Evolutionary conservation across 2,797 vertebrate species (phyloP).

Genomic region (Chaetodon trifasciatus): DNA sequence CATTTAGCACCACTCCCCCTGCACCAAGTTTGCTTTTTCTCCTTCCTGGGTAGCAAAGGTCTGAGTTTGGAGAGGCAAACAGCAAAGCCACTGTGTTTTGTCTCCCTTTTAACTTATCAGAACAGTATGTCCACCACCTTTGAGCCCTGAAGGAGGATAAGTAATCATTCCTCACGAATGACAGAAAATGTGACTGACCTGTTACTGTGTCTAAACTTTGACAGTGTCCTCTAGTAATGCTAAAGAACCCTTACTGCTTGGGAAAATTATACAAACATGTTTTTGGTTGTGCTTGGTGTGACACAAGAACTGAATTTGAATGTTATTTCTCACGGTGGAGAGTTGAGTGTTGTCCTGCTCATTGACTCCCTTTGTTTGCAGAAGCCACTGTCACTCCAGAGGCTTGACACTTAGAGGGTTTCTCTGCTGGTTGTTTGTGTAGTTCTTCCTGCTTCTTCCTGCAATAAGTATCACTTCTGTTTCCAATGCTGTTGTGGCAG

Average conservation of each 20-base stretch:
- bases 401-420: constrained; percentile 23
- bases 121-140: constrained; percentile 14
- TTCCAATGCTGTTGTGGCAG: constrained; percentile 3
- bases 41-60: not conserved
- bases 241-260: not conserved
- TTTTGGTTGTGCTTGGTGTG: not conserved
- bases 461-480: constrained; percentile 38
- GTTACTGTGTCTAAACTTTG: not conserved
- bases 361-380: too few species aligned
- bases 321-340: not conserved
- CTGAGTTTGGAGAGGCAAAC: constrained; percentile 14
- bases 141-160: constrained; percentile 24
- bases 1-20: constrained; percentile 1
- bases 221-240: not conserved
- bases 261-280: not conserved
- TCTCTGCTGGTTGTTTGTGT: constrained; percentile 27
- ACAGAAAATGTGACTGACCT: constrained; percentile 8
- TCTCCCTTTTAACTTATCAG: constrained; percentile 25
- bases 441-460: constrained; percentile 24
- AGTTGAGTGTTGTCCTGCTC: not conserved
- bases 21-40: not conserved
- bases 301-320: not conserved
- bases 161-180: not conserved
- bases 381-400: constrained; percentile 9
- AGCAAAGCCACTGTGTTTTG: constrained; percentile 12